A percentile compares a stretch with the other conserved stretches of the same genome.
Conservation (phyloP, 2,888 invertebrate genomes). For the Glyphotaelius pellucidus region DNA sequence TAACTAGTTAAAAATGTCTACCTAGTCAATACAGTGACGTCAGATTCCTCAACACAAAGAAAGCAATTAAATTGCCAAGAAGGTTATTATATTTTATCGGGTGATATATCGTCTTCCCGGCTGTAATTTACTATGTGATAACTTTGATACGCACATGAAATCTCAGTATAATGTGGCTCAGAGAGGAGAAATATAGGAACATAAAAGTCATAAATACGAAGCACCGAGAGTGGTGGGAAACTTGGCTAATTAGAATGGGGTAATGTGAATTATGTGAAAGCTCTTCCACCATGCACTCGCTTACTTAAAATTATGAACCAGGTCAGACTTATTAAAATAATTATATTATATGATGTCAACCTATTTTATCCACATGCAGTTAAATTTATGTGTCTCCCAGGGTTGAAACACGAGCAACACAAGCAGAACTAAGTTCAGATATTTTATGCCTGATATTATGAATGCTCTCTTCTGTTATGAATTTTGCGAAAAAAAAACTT, state of each 20-base stretch:
- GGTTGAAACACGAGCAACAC: background rate
- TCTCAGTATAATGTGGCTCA: background rate
- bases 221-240: background rate
- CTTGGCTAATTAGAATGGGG: constrained; percentile 7
- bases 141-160: background rate
- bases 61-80: background rate
- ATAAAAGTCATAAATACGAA: background rate
- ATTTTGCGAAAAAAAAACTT: too few relatives aligned
- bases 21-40: background rate
- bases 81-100: background rate
- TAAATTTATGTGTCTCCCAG: background rate
- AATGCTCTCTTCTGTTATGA: background rate
- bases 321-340: background rate
- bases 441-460: background rate
- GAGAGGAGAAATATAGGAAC: background rate
- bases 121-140: background rate
- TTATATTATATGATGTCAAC: background rate
- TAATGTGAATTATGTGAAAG: constrained; percentile 18
- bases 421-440: background rate
- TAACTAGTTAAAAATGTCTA: background rate
- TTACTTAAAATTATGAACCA: background rate
- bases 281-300: constrained; percentile 5
- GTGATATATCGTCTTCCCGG: background rate
- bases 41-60: background rate
- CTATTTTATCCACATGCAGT: background rate